Conservation (phyloP, 2,888 invertebrate genomes). For the Tenthredo mesomela region DNA sequence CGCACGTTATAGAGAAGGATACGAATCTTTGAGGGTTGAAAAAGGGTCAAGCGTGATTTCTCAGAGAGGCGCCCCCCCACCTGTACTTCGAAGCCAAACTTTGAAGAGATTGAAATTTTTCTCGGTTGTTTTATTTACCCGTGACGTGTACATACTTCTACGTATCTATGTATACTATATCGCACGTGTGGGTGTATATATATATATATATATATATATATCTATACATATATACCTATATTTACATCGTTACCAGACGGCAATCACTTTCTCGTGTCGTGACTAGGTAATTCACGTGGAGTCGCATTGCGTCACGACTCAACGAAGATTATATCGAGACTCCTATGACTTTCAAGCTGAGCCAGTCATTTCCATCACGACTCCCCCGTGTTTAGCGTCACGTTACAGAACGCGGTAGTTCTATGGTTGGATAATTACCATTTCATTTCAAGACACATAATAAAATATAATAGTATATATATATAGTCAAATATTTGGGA, state of each 20-base stretch:
- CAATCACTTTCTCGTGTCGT: slow-evolving; percentile 50
- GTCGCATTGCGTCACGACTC: slow-evolving; percentile 52
- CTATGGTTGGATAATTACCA: slow-evolving; percentile 5
- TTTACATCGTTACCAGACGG: slow-evolving; percentile 46
- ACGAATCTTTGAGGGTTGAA: slow-evolving; percentile 49
- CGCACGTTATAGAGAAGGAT: slow-evolving; percentile 44
- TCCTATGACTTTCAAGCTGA: slow-evolving; percentile 48
- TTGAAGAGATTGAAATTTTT: slow-evolving; percentile 42
- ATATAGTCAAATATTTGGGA: background rate
- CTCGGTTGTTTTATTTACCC: slow-evolving; percentile 4
- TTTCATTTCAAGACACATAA: slow-evolving; percentile 13
- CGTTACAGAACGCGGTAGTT: background rate
- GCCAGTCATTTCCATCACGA: slow-evolving; percentile 48
- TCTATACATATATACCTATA: background rate
- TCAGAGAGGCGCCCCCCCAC: background rate
- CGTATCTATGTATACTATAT: slow-evolving; percentile 20
- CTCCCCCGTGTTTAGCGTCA: slow-evolving; percentile 27
- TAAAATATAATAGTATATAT: background rate
- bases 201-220: too few relatives aligned
- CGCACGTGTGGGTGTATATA: background rate
- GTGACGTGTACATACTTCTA: background rate
- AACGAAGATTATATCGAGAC: slow-evolving; percentile 49
- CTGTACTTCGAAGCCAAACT: background rate
- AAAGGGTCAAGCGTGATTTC: slow-evolving; percentile 52
- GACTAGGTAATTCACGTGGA: slow-evolving; percentile 47